A percentile compares a stretch with the other conserved stretches of the same genome.
Conservation (phyloP, 2,797 vertebrate species). For the Hippocampus kuda region DNA sequence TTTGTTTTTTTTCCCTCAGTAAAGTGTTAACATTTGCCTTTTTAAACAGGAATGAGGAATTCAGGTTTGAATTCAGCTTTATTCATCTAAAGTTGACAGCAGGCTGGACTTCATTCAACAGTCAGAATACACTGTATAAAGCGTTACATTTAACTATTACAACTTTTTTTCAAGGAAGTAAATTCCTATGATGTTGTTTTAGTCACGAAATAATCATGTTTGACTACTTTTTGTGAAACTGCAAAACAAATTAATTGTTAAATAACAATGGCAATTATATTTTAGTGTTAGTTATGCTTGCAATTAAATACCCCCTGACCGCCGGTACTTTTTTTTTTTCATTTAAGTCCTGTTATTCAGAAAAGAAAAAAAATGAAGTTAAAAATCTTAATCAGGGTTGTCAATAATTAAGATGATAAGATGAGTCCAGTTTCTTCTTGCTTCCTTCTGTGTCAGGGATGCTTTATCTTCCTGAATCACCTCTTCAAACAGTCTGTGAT, state of each 20-base stretch:
- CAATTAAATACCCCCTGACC: no score
- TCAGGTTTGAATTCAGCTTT: no score
- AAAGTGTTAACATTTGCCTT: not conserved
- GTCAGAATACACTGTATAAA: not conserved
- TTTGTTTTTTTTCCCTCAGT: not conserved
- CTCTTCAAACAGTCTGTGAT: conserved; percentile 10
- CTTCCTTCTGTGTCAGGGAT: not conserved
- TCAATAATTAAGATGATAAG: no score
- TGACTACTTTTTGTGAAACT: not conserved
- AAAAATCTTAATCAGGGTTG: no score
- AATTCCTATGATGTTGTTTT: not conserved
- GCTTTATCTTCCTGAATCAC: not conserved
- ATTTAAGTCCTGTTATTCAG: no score
- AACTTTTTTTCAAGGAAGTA: not conserved
- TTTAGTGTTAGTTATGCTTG: no score
- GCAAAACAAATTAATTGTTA: not conserved
- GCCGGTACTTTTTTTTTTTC: no score
- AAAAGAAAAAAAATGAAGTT: no score
- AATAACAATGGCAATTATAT: not conserved
- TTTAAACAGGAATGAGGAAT: not conserved
- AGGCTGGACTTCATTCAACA: not conserved
- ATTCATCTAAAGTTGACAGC: not conserved
- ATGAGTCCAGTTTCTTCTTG: not conserved
- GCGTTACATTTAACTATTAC: not conserved
- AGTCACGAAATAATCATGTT: not conserved